These are phyloP conservation scores for Stegodyphus dumicola DNA, from an alignment of 1,140 invertebrate genomes.

Conservation along the genomic window DNA sequence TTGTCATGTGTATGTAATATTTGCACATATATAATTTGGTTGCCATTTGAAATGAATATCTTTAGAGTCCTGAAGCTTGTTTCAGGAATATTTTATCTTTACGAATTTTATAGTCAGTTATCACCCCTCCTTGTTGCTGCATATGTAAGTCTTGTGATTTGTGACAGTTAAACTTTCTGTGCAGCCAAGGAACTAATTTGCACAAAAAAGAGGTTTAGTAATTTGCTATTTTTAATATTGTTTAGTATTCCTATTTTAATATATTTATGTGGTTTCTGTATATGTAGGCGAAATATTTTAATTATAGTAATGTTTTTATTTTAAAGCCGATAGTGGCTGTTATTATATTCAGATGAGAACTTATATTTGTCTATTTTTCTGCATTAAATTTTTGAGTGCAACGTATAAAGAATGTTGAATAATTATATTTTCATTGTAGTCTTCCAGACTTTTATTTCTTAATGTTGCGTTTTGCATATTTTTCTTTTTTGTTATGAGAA, in stretches of 20 bases:
- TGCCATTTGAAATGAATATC: constrained; percentile 59
- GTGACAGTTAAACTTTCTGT: constrained; percentile 55
- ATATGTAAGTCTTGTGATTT: constrained; percentile 57
- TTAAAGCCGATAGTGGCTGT: constrained; percentile 30
- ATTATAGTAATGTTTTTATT: constrained; percentile 57
- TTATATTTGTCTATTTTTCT: constrained; percentile 61
- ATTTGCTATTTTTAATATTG: constrained; percentile 60
- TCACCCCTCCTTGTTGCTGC: constrained; percentile 46
- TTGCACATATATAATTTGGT: constrained; percentile 57
- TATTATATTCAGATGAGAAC: constrained; percentile 30
- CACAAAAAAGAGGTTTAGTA: constrained; percentile 52
- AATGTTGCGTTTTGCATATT: constrained; percentile 37
- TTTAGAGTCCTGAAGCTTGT: constrained; percentile 41
- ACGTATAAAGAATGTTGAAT: constrained; percentile 34
- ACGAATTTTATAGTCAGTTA: constrained; percentile 60
- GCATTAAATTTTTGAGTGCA: constrained; percentile 42
- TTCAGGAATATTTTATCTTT: constrained; percentile 51
- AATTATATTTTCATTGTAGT: constrained; percentile 61
- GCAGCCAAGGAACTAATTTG: constrained; percentile 48
- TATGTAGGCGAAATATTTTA: constrained; percentile 53
- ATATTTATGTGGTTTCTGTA: constrained; percentile 49
- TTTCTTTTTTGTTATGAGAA: constrained; percentile 40
- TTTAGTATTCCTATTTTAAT: constrained; percentile 60
- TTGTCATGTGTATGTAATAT: constrained; percentile 59
- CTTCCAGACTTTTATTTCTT: constrained; percentile 57